A percentile compares a stretch with the other conserved stretches of the same genome.
Conservation (phyloP, 2,113 vertebrate genomes). For the Aleadryas rufinucha region DNA sequence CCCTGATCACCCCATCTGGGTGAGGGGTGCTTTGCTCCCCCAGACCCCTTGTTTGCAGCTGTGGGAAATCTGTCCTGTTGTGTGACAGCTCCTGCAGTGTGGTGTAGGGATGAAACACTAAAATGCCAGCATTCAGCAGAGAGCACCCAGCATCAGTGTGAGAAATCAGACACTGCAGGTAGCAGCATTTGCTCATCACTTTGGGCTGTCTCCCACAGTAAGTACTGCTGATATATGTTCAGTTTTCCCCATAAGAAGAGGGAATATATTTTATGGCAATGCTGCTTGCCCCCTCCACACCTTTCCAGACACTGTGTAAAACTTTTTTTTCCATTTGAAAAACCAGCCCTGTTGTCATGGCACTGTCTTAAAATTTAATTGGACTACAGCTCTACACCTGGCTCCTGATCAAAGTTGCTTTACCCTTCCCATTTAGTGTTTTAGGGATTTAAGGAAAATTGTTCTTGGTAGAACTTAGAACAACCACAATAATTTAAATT, state of each 20-base stretch:
- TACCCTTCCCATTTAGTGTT: not conserved
- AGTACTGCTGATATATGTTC: not conserved
- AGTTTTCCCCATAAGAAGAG: not conserved
- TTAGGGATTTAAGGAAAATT: not conserved
- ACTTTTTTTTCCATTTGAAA: not conserved
- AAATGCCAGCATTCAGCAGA: rapidly evolving
- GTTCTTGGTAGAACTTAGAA: not conserved
- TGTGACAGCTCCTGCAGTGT: not conserved
- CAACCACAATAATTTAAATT: not conserved
- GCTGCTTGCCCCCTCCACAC: rapidly evolving
- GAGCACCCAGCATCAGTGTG: not conserved
- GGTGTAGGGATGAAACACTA: not conserved
- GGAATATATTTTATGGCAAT: not conserved
- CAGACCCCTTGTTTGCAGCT: not conserved
- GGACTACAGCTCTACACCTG: not conserved
- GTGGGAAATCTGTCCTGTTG: not conserved
- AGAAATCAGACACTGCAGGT: not conserved
- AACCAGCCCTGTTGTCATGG: not conserved
- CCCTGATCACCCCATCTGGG: no score
- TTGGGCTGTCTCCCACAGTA: not conserved
- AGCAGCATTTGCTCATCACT: not conserved
- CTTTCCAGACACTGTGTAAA: not conserved
- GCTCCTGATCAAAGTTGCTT: not conserved
- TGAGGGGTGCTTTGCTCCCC: not conserved
- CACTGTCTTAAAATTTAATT: not conserved